Evolutionary conservation across 1,140 invertebrate genomes (phyloP), one percentile per base, ranked within the genome.

Genomic region (Pseudachorutes palmiensis): DNA sequence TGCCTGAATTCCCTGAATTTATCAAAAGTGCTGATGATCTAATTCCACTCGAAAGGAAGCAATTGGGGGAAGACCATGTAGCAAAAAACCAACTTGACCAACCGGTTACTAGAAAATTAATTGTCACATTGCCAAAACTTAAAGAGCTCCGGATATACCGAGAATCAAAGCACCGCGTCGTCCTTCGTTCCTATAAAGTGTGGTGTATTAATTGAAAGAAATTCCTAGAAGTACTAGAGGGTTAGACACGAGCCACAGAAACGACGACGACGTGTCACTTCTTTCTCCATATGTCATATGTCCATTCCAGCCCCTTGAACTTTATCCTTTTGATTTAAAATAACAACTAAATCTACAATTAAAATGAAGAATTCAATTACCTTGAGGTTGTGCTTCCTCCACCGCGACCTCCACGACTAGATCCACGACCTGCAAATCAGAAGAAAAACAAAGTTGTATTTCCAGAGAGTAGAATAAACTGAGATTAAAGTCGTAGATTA

Each of bases 341-440:
- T 9, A 12, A 55, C 5, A 55, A 14, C 51, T 14, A 55, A 55
- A 55, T 55, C 51, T 16, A 55, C 12, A 55, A 55, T 24, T 55
- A 24, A 55, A 55, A 16, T 41, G 19, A 19, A 5, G 19, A 9
- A 9, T 41, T 19, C 36, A 41, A 9, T 55, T 55, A 55, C 51
- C 51, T 55, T 55, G 51, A 19, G 24, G 3, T 55, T 55, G 51
- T 55, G 24, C 51, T 55, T 26, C 51, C 51, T 55, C 51, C 36
- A 45, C 36, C 36, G 36, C 51, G 51, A 55, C 9, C 12, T 55
- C 51, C 51, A 16, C 51, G 51, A 55, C 51, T 22, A 55, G 12
- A 12, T 16, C 51, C 51, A 55, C 51, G 51, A 55, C 51, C 51
- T 55, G 24, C 24, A 14, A 55, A 16, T 55, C 12, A 55, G 3